Conservation (phyloP, 2,888 invertebrate species). For the Pherbina coryleti region DNA sequence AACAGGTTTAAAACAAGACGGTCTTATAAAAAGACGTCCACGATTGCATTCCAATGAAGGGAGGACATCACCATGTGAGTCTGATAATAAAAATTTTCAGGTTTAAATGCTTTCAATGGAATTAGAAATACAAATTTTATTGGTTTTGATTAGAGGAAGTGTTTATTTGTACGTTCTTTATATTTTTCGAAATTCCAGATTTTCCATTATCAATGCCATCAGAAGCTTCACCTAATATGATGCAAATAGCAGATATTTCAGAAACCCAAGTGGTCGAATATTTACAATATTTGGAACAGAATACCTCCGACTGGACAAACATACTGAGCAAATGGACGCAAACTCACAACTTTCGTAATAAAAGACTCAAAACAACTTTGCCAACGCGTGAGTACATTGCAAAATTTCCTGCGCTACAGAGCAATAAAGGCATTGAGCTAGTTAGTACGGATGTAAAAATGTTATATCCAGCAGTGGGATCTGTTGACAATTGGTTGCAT, state of each 20-base stretch:
- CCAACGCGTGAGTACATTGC: conserved; percentile 20
- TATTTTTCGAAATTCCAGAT: not conserved
- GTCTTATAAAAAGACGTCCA: conserved; percentile 29
- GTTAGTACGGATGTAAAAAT: conserved; percentile 39
- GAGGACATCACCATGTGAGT: not conserved
- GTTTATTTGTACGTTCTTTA: too few species aligned
- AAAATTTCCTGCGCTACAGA: conserved; percentile 33
- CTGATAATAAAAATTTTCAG: not conserved
- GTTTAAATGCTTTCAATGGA: not conserved
- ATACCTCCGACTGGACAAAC: conserved; percentile 27
- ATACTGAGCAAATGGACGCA: conserved; percentile 35
- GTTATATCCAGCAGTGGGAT: conserved; percentile 21
- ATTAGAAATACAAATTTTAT: not conserved
- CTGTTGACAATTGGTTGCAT: conserved; percentile 36
- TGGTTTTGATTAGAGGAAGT: not conserved
- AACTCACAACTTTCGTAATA: not conserved
- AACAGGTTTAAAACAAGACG: conserved; percentile 1
- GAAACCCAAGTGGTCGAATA: not conserved
- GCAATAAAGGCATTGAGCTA: conserved; percentile 30
- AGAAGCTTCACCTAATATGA: too few species aligned
- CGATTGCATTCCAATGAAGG: not conserved
- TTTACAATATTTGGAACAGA: conserved; percentile 25
- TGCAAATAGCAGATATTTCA: not conserved
- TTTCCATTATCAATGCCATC: too few species aligned
- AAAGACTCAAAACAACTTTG: conserved; percentile 19